Evolutionary conservation across 2,888 invertebrate species (phyloP).

Genomic region (Drosophila neonasuta): DNA sequence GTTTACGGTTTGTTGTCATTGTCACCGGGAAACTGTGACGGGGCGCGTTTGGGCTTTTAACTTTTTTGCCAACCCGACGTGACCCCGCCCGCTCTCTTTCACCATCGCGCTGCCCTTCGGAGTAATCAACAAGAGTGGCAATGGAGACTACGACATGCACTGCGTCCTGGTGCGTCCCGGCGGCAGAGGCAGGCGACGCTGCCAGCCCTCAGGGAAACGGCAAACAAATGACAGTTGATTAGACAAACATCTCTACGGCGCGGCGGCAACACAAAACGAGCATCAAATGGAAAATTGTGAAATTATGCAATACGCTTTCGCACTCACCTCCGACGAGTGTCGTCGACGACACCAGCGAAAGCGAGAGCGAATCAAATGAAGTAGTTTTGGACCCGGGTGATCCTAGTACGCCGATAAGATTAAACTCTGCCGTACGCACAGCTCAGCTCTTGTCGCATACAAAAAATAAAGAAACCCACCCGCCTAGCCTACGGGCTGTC

Average conservation of each 20-base stretch:
- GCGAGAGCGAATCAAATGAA: constrained; percentile 61
- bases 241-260: constrained; percentile 80
- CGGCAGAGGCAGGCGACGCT: constrained; percentile 50
- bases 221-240: constrained; percentile 82
- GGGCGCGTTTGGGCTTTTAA: constrained; percentile 65
- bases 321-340: constrained; percentile 36
- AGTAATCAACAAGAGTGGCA: constrained; percentile 77
- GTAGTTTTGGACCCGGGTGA: constrained; percentile 73
- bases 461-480: constrained; percentile 35
- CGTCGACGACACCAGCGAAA: neutral
- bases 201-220: constrained; percentile 79
- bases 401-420: constrained; percentile 72
- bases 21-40: constrained; percentile 55
- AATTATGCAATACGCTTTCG: constrained; percentile 80
- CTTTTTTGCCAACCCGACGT: constrained; percentile 54
- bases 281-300: constrained; percentile 81
- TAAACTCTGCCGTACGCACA: constrained; percentile 68
- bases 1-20: constrained; percentile 73
- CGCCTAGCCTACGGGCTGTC: constrained; percentile 44
- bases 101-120: constrained; percentile 16
- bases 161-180: constrained; percentile 43
- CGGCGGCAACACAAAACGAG: constrained; percentile 75
- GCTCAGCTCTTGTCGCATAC: constrained; percentile 38
- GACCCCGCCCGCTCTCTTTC: constrained; percentile 1
- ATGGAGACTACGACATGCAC: constrained; percentile 57